Evolutionary conservation across 2,888 invertebrate species (phyloP).

Genomic region (Dasypogon diadema): DNA sequence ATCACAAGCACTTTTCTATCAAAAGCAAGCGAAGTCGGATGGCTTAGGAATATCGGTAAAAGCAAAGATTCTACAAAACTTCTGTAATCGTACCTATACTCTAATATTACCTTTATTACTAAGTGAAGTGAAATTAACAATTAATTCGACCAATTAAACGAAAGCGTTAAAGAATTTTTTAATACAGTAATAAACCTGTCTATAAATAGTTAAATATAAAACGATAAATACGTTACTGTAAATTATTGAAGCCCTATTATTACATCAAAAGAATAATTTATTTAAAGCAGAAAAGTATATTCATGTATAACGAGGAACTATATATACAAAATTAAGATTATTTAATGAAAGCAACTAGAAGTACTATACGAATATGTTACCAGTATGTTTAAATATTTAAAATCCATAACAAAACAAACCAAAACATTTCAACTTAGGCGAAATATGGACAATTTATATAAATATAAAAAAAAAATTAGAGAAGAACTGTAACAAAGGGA

Average conservation of each 20-base stretch:
- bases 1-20: constrained; percentile 49
- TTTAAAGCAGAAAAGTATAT: constrained; percentile 39
- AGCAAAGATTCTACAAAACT: constrained; percentile 34
- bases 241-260: constrained; percentile 22
- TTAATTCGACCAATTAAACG: constrained; percentile 47
- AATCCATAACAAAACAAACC: background rate
- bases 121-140: constrained; percentile 26
- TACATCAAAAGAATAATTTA: constrained; percentile 27
- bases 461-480: background rate
- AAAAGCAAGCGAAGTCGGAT: constrained; percentile 16
- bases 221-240: constrained; percentile 45
- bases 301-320: constrained; percentile 45
- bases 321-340: constrained; percentile 37
- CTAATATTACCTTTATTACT: constrained; percentile 32
- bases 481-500: constrained; percentile 3
- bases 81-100: constrained; percentile 49
- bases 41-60: constrained; percentile 31
- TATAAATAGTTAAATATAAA: constrained; percentile 46
- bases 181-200: constrained; percentile 34
- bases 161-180: constrained; percentile 44
- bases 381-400: constrained; percentile 23
- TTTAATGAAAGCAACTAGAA: constrained; percentile 41
- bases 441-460: constrained; percentile 22
- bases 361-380: constrained; percentile 37
- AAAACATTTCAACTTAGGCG: constrained; percentile 32